Evolutionary conservation across 2,113 vertebrate genomes (phyloP), one percentile per base, ranked within the genome.

Genomic region (Okapia johnstoni): DNA sequence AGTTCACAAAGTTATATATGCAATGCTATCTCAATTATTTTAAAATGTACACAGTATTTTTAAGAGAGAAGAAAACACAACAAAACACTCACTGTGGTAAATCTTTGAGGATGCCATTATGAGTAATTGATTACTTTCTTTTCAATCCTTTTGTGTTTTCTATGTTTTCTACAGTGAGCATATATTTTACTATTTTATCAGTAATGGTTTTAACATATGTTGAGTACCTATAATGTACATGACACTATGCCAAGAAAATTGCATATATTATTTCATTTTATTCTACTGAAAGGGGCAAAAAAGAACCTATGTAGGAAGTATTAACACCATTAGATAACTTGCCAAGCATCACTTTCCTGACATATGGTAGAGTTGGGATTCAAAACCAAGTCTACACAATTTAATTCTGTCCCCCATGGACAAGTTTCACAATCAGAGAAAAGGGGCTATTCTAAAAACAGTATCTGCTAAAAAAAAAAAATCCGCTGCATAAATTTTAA

Each of bases 371-470:
- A 88, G 33, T 52, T 43, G 77, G 77, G 43, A 90, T 60, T 91
- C 86, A 96, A 85, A 94, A 2, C 4, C n/a, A 93, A 80, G 10
- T 43, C 81, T 79, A 61, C 50, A 40, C 46, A 77, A 83, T 57
- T 91, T 43, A 14, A 43, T 94, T 84, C 23, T 48, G 16, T 61
- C 17, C 54, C 30, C 19, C 12, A 55, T 55, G 7, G 46, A 40
- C 30, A 76, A 28, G 36, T 97, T 93, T 91, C 36, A 88, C n/a
- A 60, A 90, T 58, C 48, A 95, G 25, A 96, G 30, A 61, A 94
- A 88, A 92, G 21, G 17, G 10, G 15, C 12, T n/a, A 84, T 73
- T 73, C 33, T 87, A 63, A 93, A 86, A 88, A 86, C 89, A 85
- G 48, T 23, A 81, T 36, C 33, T 55, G 19, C n/a, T 83, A 36